A percentile compares a stretch with the other conserved stretches of the same genome.
phyloP scores from a whole-genome alignment of 2,797 vertebrate species.

The Coreius guichenoti region DNA sequence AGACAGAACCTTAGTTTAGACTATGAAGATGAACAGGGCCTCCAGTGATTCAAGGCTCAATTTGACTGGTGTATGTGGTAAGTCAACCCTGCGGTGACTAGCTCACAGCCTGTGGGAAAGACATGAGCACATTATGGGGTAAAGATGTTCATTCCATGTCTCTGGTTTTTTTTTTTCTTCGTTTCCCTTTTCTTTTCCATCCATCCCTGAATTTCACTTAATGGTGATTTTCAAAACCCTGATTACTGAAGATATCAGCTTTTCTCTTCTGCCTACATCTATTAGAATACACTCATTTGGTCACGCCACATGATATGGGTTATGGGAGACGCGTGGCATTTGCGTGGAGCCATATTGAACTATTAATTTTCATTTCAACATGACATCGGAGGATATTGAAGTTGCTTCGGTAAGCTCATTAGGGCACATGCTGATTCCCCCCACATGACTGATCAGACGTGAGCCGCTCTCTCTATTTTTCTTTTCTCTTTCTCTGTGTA shows the following conservation, averaged over 20 bases:
- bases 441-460: conserved; percentile 41
- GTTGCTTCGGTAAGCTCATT: conserved; percentile 80
- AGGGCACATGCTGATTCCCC: conserved; percentile 47
- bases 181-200: conserved; percentile 30
- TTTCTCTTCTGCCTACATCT: conserved; percentile 63
- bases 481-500: neutral
- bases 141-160: conserved; percentile 39
- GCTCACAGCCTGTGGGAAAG: conserved; percentile 27
- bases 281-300: conserved; percentile 76
- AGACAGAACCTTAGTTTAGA: conserved; percentile 12
- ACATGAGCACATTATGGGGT: conserved; percentile 19
- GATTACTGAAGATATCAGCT: conserved; percentile 74
- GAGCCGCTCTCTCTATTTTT: conserved; percentile 1
- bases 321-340: conserved; percentile 76
- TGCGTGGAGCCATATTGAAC: conserved; percentile 73
- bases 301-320: conserved; percentile 82
- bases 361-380: conserved; percentile 85
- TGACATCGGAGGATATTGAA: conserved; percentile 83
- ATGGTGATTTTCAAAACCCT: conserved; percentile 54
- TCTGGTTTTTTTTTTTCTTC: neutral
- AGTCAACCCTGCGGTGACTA: conserved; percentile 40
- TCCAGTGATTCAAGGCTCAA: neutral
- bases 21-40: neutral
- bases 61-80: conserved; percentile 37
- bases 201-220: conserved; percentile 42